These are phyloP conservation scores for Urosaurus nigricauda DNA, from an alignment of 2,797 vertebrate species.

Conservation along the genomic window DNA sequence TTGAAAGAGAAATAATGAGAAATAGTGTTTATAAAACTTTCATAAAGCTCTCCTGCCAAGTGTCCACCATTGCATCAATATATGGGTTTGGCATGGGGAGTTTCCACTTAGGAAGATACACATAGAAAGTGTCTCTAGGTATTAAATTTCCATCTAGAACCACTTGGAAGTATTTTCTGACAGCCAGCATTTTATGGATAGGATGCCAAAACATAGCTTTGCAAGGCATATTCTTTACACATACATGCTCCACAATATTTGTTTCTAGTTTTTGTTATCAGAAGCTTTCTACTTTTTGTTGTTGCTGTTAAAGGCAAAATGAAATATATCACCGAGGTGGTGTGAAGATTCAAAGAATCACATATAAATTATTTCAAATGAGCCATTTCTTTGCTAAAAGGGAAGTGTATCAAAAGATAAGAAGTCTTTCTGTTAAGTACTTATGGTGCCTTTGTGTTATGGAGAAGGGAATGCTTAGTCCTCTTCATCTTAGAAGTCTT, in stretches of 20 bases:
- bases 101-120: neutral
- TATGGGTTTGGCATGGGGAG: neutral
- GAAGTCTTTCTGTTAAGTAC: constrained; percentile 45
- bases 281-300: constrained; percentile 47
- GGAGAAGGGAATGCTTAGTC: constrained; percentile 9
- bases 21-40: neutral
- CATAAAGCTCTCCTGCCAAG: neutral
- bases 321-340: neutral
- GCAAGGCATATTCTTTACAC: neutral
- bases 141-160: neutral
- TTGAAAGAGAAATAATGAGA: no score
- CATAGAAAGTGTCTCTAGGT: neutral
- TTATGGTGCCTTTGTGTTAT: neutral
- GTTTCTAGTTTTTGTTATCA: neutral
- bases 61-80: neutral
- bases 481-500: neutral
- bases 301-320: neutral
- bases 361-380: constrained; percentile 50
- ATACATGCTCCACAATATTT: constrained; percentile 8
- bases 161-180: neutral
- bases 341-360: neutral
- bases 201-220: neutral
- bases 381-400: constrained; percentile 35
- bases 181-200: neutral
- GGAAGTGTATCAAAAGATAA: neutral